Evolutionary conservation across 2,888 invertebrate genomes (phyloP).

Genomic region (Drosophila leonis): DNA sequence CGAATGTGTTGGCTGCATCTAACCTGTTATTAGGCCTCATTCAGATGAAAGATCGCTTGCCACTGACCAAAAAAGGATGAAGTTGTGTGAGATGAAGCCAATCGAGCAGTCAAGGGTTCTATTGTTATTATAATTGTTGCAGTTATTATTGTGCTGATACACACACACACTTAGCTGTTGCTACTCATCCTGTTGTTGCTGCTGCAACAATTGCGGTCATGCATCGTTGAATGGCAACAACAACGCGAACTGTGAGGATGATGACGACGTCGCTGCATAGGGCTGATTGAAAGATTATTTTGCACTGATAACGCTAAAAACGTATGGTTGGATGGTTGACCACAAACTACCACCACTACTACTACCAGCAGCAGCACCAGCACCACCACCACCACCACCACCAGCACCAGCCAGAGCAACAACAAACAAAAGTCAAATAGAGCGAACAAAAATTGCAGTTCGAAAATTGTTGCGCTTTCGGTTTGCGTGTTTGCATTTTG

Average conservation of each 20-base stretch:
- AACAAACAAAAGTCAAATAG: slow-evolving; percentile 71
- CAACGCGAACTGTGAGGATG: slow-evolving; percentile 44
- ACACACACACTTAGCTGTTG: slow-evolving; percentile 33
- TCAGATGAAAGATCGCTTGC: neutral
- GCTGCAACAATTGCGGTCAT: slow-evolving; percentile 75
- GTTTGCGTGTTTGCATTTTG: slow-evolving; percentile 74
- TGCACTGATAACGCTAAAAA: slow-evolving; percentile 84
- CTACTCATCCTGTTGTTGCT: slow-evolving; percentile 54
- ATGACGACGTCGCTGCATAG: slow-evolving; percentile 54
- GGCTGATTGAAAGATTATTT: slow-evolving; percentile 83
- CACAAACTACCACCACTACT: slow-evolving; percentile 50
- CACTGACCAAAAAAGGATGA: neutral
- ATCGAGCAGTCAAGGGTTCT: slow-evolving; percentile 51
- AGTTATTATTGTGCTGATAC: slow-evolving; percentile 16
- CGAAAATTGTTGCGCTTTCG: slow-evolving; percentile 78
- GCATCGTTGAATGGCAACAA: slow-evolving; percentile 72
- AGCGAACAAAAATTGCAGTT: slow-evolving; percentile 75
- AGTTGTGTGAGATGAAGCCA: slow-evolving; percentile 29
- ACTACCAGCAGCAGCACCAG: slow-evolving; percentile 36
- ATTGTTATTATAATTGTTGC: slow-evolving; percentile 32
- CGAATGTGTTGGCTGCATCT: too few relatives aligned
- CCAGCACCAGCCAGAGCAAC: slow-evolving; percentile 14
- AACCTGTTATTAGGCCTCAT: neutral
- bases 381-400: slow-evolving; percentile 33
- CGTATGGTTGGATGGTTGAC: slow-evolving; percentile 75